These are phyloP conservation scores for cattle (Bos taurus) DNA, from an alignment of 2,113 vertebrate genomes.

Conservation along the genomic window DNA sequence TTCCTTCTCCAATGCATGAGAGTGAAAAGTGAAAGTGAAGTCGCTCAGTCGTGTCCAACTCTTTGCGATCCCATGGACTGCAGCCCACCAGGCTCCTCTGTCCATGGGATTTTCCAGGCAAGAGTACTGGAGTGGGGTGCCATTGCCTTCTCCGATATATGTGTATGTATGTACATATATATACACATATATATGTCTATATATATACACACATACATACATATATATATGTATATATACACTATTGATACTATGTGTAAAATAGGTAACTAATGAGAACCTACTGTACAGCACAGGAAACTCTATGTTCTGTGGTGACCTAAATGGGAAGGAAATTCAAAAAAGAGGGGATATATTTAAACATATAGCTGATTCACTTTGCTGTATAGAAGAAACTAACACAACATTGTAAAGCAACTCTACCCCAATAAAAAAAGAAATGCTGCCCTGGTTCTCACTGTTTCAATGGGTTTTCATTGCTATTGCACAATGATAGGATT, in stretches of 20 bases:
- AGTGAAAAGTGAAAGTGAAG: no score
- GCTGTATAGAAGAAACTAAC: background rate
- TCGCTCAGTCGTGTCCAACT: no score
- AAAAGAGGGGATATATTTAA: background rate
- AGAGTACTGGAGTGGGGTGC: no score
- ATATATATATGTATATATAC: background rate
- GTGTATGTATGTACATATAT: background rate
- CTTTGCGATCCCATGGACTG: no score
- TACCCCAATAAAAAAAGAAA: background rate
- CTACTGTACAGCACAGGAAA: background rate
- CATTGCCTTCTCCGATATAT: no score
- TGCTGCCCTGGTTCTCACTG: background rate
- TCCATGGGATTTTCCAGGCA: no score
- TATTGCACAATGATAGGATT: background rate
- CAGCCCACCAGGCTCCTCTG: no score
- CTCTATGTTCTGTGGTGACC: background rate
- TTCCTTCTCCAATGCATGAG: no score
- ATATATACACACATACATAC: background rate
- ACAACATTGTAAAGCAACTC: background rate
- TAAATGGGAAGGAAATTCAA: background rate
- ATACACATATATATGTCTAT: rapidly evolving
- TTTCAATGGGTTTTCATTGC: background rate
- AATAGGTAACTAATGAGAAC: background rate
- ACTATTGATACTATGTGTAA: background rate
- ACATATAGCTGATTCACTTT: background rate